A percentile compares a stretch with the other conserved stretches of the same genome.
These are phyloP conservation scores for Isaurus tuberculatus DNA, from an alignment of 92 coral and sea anemone species.

Conservation along the genomic window DNA sequence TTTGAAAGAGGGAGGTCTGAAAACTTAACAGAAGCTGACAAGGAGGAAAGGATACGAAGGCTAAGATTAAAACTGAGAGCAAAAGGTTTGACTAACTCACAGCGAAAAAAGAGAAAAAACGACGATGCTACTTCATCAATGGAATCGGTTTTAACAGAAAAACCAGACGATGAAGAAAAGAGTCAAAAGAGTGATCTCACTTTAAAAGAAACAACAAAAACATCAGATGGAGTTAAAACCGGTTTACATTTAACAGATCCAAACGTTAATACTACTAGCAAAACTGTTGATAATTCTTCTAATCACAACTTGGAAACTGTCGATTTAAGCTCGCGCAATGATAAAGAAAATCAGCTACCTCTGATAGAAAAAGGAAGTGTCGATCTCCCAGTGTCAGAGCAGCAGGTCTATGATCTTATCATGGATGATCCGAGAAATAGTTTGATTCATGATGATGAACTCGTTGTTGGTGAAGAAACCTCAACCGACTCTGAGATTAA, in stretches of 20 bases:
- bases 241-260: background rate
- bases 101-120: background rate
- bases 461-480: slow-evolving; percentile 10
- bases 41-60: slow-evolving; percentile 33
- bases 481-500: slow-evolving; percentile 35
- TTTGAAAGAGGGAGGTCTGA: background rate
- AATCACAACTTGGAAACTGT: background rate
- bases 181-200: background rate
- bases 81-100: slow-evolving; percentile 37
- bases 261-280: background rate
- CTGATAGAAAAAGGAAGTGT: background rate
- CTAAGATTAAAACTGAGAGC: slow-evolving; percentile 34
- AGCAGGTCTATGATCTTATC: slow-evolving; percentile 30
- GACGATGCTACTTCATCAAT: background rate
- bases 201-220: background rate
- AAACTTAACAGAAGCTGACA: slow-evolving; percentile 14
- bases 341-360: background rate
- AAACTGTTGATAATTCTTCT: background rate
- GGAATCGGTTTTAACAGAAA: background rate
- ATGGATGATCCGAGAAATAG: slow-evolving; percentile 25
- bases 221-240: background rate
- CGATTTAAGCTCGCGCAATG: background rate
- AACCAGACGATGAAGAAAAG: background rate
- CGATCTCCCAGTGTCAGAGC: slow-evolving; percentile 27
- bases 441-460: slow-evolving; percentile 12